Evolutionary conservation across 2,113 vertebrate species (phyloP).

Genomic region (Ammodytes marinus): DNA sequence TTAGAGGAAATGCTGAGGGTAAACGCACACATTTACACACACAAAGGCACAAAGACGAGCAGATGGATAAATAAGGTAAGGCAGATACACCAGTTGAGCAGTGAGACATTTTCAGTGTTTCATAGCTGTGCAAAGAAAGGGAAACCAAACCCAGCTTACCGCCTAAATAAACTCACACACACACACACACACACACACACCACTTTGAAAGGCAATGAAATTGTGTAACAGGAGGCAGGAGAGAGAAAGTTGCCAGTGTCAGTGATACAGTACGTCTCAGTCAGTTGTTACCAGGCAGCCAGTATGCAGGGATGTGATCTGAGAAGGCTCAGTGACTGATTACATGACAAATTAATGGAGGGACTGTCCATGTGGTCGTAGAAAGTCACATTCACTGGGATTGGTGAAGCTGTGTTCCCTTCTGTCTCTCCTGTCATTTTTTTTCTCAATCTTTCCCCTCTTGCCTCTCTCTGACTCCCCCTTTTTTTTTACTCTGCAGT

Average conservation of each 20-base stretch:
- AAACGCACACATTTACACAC: background rate
- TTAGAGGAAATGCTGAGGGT: background rate
- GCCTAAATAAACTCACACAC: constrained; percentile 33
- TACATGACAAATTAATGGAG: constrained; percentile 66
- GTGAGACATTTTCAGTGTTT: constrained; percentile 36
- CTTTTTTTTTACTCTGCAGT: background rate
- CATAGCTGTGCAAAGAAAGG: constrained; percentile 41
- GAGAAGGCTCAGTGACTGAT: constrained; percentile 40
- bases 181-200: constrained; percentile 3
- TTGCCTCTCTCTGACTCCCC: background rate
- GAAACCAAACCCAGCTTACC: constrained; percentile 60
- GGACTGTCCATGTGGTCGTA: background rate
- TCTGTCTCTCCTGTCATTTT: background rate
- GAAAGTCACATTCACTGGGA: constrained; percentile 1
- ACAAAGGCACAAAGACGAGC: background rate
- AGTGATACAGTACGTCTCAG: constrained; percentile 64
- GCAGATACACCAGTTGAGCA: background rate
- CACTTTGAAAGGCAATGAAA: constrained; percentile 45
- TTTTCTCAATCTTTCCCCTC: constrained; percentile 1
- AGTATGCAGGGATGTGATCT: constrained; percentile 41
- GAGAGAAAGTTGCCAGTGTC: constrained; percentile 71
- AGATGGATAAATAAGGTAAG: background rate
- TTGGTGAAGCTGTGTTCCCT: background rate
- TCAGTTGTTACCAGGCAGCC: constrained; percentile 55
- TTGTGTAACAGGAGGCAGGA: constrained; percentile 71